A percentile compares a stretch with the other conserved stretches of the same genome.
These are phyloP conservation scores for Drosophila paranaensis DNA, from an alignment of 2,888 invertebrate species.

Conservation along the genomic window DNA sequence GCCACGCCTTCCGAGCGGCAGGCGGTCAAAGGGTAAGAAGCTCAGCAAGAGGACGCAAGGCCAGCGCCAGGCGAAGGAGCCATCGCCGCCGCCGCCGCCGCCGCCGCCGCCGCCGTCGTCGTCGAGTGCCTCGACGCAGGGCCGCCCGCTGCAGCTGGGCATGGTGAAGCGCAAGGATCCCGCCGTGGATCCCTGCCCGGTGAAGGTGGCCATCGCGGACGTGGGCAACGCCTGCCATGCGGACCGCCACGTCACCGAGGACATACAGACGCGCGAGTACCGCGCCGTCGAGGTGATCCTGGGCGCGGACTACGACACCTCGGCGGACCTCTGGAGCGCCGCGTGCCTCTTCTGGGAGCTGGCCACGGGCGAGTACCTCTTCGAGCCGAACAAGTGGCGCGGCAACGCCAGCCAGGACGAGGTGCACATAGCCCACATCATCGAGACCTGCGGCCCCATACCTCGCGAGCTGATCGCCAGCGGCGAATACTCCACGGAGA, in stretches of 20 bases:
- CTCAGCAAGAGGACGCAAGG: not conserved
- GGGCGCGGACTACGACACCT: slow-evolving; percentile 97
- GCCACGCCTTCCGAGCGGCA: not conserved
- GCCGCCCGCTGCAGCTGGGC: not conserved
- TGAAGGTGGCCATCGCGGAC: slow-evolving; percentile 98
- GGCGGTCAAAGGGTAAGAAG: not conserved
- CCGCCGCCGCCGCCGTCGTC: too few species aligned
- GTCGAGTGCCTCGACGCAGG: not conserved
- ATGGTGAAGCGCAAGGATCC: slow-evolving; percentile 87
- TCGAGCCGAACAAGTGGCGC: slow-evolving; percentile 97
- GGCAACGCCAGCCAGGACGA: slow-evolving; percentile 96
- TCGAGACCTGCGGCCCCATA: slow-evolving; percentile 97
- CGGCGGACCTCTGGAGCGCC: slow-evolving; percentile 99
- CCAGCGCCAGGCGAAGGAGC: not conserved
- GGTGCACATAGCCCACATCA: slow-evolving; percentile 99
- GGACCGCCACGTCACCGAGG: slow-evolving; percentile 97
- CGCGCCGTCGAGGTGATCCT: slow-evolving; percentile 97
- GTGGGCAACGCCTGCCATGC: slow-evolving; percentile 99
- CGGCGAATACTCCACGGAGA: slow-evolving; percentile 95
- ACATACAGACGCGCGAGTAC: slow-evolving; percentile 99
- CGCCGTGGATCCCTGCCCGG: slow-evolving; percentile 92
- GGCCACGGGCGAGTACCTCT: slow-evolving; percentile 99
- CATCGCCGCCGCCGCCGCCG: too few species aligned
- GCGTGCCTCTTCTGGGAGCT: slow-evolving; percentile 99
- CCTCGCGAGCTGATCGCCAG: slow-evolving; percentile 95